Percentiles rank a stretch among this genome's conserved stretches.
These are phyloP conservation scores for Clarias gariepinus DNA, from an alignment of 2,113 vertebrate species.

Conservation along the genomic window DNA sequence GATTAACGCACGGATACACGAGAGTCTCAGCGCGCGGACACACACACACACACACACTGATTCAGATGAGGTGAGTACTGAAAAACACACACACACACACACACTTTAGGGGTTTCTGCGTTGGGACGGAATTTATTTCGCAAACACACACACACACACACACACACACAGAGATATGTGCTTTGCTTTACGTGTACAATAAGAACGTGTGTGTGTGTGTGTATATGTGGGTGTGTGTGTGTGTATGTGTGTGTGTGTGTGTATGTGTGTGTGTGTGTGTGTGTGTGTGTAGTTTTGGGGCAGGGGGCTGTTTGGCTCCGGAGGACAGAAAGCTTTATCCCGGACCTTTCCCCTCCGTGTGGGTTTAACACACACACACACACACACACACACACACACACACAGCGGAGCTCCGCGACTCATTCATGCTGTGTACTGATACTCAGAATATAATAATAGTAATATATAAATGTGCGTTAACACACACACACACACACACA, in stretches of 20 bases:
- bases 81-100: constrained; percentile 11
- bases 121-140: constrained; percentile 6
- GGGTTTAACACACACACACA: constrained; percentile 16
- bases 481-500: too few relatives aligned
- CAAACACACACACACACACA: neutral
- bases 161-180: neutral
- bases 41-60: constrained; percentile 39
- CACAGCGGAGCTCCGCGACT: neutral
- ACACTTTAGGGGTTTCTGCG: constrained; percentile 9
- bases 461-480: too few relatives aligned
- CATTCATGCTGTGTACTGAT: neutral
- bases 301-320: constrained; percentile 61
- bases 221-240: too few relatives aligned
- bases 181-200: neutral
- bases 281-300: neutral
- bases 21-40: constrained; percentile 38
- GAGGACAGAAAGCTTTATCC: constrained; percentile 74
- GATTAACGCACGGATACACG: neutral
- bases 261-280: neutral
- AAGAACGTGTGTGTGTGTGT: neutral
- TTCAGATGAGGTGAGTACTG: constrained; percentile 70
- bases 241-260: neutral
- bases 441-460: too few relatives aligned
- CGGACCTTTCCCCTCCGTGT: constrained; percentile 55
- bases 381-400: neutral